phyloP scores from a whole-genome alignment of 1,140 invertebrate genomes.

The Ceratoteleas bidentatus region DNA sequence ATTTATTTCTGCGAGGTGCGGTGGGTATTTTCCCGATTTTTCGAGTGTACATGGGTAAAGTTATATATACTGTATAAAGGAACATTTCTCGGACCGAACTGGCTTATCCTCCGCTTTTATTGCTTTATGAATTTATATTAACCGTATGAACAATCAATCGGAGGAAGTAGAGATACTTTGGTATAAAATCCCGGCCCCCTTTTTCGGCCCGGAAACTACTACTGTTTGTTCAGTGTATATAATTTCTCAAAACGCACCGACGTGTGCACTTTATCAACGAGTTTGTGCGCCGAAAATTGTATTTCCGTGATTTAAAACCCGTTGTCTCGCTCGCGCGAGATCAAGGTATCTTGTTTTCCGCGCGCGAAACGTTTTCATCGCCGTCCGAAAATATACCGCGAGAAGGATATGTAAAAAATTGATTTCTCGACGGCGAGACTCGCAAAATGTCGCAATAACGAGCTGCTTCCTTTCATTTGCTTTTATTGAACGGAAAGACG shows the following conservation, averaged over 20 bases:
- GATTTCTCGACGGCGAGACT: conserved; percentile 12
- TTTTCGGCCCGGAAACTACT: neutral
- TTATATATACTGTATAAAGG: too few relatives aligned
- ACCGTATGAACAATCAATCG: too few relatives aligned
- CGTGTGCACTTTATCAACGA: neutral
- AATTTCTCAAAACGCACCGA: neutral
- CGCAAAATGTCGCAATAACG: conserved; percentile 20
- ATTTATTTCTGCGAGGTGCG: too few relatives aligned
- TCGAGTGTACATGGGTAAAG: too few relatives aligned
- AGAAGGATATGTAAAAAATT: conserved; percentile 17
- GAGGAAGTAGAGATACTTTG: too few relatives aligned
- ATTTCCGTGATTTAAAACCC: conserved; percentile 6
- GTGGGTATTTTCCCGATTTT: too few relatives aligned
- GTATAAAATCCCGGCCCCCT: too few relatives aligned
- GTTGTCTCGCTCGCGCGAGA: neutral
- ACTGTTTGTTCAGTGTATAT: neutral
- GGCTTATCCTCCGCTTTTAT: too few relatives aligned
- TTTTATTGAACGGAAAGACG: conserved; percentile 1
- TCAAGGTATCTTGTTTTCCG: conserved; percentile 11
- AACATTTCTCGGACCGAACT: too few relatives aligned
- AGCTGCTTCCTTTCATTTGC: neutral
- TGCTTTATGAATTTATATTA: too few relatives aligned
- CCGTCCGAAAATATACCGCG: too few relatives aligned
- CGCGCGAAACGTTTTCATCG: conserved; percentile 21
- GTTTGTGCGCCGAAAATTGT: neutral